Base-by-base conservation (phyloP, 2,888 invertebrate genomes). In the Glaucopsyche alexis region DNA sequence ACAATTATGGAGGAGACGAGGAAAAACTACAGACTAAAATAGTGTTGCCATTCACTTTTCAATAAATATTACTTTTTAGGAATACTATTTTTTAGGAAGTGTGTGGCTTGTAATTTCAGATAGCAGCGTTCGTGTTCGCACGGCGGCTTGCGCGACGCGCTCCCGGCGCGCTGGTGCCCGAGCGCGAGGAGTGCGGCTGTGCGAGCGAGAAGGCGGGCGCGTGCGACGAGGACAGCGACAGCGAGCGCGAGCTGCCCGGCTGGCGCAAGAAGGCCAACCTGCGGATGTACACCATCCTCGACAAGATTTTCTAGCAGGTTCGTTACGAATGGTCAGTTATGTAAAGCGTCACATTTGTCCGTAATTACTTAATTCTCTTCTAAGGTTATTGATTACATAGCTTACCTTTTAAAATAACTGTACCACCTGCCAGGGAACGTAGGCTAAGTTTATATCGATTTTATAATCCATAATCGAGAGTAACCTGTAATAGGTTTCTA, bases 291-390 rank as follows among this genome's bases (percentile, higher is more conserved):
- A 91, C 92, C 72, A 91, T 92, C 73, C 87, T 92, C 73, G 92
- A 92, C 86, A 92, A 92, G 79, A 91, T 92, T 89, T 92, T 92
- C 91, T 92, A 92, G 90, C 92, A 91, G 91, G 91, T 90, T 9
- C 7, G 42, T 8, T n/a, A 70, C 42, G 7, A 38, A 7, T 47
- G 6, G 13, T 6, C 5, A 45, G 13, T 6, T 9, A 13, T 19
- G 1, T 42, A 29, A 19, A 8, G 42, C 7, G n/a, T 42, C 49
- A 14, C 7, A 29, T 3, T 29, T 42, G 0, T 7, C 7, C 7
- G 8, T 42, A 42, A 42, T 42, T 7, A 42, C 42, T 42, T 7
- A 42, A 42, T 42, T 42, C 42, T 7, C 42, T 8, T 73, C 40
- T 40, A 55, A 40, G 19, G 11, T 5, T n/a, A 16, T 16, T n/a